These are phyloP conservation scores for Tylochromis polylepis DNA, from an alignment of 2,113 vertebrate genomes.

Conservation along the genomic window DNA sequence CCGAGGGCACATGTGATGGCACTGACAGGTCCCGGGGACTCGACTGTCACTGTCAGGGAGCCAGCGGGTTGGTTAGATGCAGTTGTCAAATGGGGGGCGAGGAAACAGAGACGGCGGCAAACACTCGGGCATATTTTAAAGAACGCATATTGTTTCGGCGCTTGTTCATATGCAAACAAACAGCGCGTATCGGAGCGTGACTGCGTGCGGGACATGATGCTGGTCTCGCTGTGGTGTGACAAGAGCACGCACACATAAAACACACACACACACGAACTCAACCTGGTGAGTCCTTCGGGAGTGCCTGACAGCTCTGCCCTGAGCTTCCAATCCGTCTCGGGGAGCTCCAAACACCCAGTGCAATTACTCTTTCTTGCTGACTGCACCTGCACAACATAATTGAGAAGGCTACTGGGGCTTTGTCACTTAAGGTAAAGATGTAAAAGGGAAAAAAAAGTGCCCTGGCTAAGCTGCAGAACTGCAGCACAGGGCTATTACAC, in stretches of 20 bases:
- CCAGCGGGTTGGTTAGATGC: constrained; percentile 17
- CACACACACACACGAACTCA: not conserved
- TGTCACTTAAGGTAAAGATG: constrained; percentile 70
- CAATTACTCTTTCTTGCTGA: constrained; percentile 77
- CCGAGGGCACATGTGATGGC: constrained; percentile 39
- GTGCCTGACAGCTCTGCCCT: constrained; percentile 67
- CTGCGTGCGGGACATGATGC: not conserved
- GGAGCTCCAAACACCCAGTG: constrained; percentile 68
- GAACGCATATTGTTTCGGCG: not conserved
- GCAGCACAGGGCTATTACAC: constrained; percentile 20
- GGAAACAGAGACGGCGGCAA: not conserved
- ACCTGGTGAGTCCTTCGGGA: constrained; percentile 44
- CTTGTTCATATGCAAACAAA: not conserved
- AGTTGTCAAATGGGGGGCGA: constrained; percentile 19
- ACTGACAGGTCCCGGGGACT: constrained; percentile 54
- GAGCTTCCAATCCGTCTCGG: constrained; percentile 63
- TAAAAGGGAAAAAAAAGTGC: constrained; percentile 28
- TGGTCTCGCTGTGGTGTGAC: constrained; percentile 2
- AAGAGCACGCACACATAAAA: not conserved
- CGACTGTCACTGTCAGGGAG: constrained; percentile 40
- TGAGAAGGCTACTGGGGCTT: constrained; percentile 64
- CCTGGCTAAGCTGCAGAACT: constrained; percentile 39
- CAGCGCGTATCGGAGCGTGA: not conserved
- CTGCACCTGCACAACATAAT: constrained; percentile 74
- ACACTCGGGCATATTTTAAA: not conserved